Evolutionary conservation across 2,888 invertebrate genomes (phyloP).

Genomic region (Macroteleia sp.): DNA sequence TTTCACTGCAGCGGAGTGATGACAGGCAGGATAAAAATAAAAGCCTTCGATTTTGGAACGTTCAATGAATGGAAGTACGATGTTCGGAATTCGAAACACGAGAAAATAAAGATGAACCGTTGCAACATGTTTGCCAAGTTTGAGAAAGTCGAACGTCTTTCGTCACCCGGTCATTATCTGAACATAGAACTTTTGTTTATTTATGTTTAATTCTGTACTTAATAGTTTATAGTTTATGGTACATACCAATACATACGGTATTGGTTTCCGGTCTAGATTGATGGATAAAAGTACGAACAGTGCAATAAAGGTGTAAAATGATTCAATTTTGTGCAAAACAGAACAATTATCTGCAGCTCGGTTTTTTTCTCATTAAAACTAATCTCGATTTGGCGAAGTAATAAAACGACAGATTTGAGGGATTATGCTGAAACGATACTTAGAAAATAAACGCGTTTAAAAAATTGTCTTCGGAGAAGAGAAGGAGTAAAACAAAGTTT

Average conservation of each 20-base stretch:
- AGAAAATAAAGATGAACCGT: conserved; percentile 4
- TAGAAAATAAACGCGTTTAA: no score
- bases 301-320: neutral
- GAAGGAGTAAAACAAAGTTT: no score
- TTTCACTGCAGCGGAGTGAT: neutral
- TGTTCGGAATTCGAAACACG: no score
- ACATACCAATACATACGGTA: no score
- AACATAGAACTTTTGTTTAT: no score
- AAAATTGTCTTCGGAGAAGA: no score
- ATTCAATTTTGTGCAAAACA: neutral
- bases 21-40: conserved; percentile 11
- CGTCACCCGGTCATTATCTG: no score
- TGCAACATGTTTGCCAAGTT: conserved; percentile 1
- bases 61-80: conserved; percentile 4
- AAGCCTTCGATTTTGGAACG: neutral
- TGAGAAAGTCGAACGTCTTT: conserved; percentile 10
- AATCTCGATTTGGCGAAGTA: neutral
- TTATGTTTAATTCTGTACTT: no score
- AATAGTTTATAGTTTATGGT: no score
- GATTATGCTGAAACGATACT: no score
- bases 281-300: no score
- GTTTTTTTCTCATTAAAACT: neutral
- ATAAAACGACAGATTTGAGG: neutral
- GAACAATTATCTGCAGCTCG: neutral
- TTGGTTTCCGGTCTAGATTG: no score